Percentiles rank a stretch among this genome's conserved stretches.
Evolutionary conservation across 1,140 invertebrate genomes (phyloP).

Genomic region (Trinorchestia longiramus): DNA sequence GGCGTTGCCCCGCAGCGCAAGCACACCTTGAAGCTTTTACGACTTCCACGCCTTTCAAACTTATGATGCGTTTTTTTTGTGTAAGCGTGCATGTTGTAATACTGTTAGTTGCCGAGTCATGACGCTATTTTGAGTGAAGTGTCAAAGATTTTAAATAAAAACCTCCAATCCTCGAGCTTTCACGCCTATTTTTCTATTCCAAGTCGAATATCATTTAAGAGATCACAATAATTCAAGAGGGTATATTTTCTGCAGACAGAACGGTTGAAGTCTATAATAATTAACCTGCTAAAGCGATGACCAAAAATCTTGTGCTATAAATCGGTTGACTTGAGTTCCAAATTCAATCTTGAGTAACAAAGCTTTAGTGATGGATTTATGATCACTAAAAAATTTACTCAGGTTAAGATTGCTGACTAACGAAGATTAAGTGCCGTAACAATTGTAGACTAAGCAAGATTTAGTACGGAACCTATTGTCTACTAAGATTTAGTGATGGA

Average conservation of each 20-base stretch:
- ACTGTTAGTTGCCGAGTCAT: background rate
- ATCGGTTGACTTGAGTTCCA: no score
- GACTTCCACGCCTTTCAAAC: background rate
- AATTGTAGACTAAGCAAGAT: no score
- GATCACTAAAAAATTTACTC: no score
- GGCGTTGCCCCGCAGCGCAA: background rate
- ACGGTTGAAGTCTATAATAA: background rate
- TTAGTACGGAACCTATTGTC: no score
- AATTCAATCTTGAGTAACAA: no score
- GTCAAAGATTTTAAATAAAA: background rate
- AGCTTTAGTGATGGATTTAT: no score
- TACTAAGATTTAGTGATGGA: no score
- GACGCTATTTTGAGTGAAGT: background rate
- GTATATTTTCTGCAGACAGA: background rate
- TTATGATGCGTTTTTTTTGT: background rate
- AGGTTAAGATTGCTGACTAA: no score
- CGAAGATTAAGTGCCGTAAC: no score
- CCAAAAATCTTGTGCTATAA: background rate
- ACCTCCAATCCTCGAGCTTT: background rate
- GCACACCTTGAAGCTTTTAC: background rate
- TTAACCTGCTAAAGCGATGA: background rate
- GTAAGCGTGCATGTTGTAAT: background rate
- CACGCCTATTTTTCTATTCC: background rate
- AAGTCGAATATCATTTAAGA: background rate
- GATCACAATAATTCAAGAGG: background rate